Conservation (phyloP, 2,888 invertebrate species). For the Acleris cristana region DNA sequence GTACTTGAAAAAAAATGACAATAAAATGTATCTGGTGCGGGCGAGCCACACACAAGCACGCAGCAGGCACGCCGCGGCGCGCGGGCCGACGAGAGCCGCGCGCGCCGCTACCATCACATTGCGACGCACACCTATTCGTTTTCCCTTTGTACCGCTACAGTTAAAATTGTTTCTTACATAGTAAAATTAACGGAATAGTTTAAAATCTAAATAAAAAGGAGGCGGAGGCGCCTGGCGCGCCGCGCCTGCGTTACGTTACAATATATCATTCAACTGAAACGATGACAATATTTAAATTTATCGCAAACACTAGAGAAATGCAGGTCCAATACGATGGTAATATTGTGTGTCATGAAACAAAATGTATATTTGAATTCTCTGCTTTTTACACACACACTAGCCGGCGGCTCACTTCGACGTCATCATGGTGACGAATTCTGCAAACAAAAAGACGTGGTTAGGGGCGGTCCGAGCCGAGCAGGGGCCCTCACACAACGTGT, state of each 20-base stretch:
- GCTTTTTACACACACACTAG: constrained; percentile 85
- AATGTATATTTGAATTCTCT: constrained; percentile 86
- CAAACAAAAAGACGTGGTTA: constrained; percentile 69
- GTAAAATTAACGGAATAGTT: constrained; percentile 83
- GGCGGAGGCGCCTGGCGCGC: constrained; percentile 53
- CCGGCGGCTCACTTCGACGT: constrained; percentile 97
- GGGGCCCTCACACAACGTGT: constrained; percentile 49
- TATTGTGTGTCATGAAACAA: constrained; percentile 85
- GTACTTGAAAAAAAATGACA: constrained; percentile 83
- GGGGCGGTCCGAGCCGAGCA: constrained; percentile 15
- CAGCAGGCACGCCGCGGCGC: constrained; percentile 35
- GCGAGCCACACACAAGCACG: constrained; percentile 46
- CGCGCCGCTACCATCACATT: constrained; percentile 67
- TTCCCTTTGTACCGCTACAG: constrained; percentile 78
- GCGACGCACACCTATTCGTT: constrained; percentile 77
- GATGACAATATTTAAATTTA: constrained; percentile 81
- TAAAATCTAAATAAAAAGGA: constrained; percentile 79
- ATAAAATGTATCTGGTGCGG: constrained; percentile 77
- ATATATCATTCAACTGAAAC: constrained; percentile 78
- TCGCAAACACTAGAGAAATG: constrained; percentile 85
- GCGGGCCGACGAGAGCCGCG: constrained; percentile 13
- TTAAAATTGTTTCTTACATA: constrained; percentile 75
- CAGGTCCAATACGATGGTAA: constrained; percentile 85
- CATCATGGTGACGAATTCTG: constrained; percentile 99
- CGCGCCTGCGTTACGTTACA: constrained; percentile 52